Evolutionary conservation across 2,888 invertebrate species (phyloP).

Genomic region (Serripes groenlandicus): DNA sequence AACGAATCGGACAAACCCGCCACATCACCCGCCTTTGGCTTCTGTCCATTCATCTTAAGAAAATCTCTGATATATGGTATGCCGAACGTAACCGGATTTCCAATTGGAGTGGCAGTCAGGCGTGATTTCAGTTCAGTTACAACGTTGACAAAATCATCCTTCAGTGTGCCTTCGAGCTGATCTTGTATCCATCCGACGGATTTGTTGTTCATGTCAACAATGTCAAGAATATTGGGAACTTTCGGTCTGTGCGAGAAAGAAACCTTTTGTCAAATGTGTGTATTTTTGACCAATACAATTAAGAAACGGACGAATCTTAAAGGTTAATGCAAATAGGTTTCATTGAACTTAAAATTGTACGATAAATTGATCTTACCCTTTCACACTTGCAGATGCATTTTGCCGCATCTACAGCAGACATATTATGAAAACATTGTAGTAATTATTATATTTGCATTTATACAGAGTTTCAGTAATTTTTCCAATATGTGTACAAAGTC

Average conservation of each 20-base stretch:
- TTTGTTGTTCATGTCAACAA: conserved; percentile 51
- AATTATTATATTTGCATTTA: too few species aligned
- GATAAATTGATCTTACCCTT: too few species aligned
- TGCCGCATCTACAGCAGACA: too few species aligned
- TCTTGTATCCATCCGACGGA: conserved; percentile 49
- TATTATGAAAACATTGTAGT: too few species aligned
- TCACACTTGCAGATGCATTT: too few species aligned
- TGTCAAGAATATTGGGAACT: conserved; percentile 59
- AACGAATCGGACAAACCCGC: conserved; percentile 36
- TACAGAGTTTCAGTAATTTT: too few species aligned
- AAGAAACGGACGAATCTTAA: too few species aligned
- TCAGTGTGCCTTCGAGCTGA: conserved; percentile 25
- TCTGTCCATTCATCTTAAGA: conserved; percentile 33
- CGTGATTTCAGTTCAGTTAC: background rate
- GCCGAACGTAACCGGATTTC: conserved; percentile 39
- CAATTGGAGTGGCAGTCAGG: conserved; percentile 36
- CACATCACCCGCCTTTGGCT: conserved; percentile 37
- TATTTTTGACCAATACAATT: too few species aligned
- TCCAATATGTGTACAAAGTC: too few species aligned
- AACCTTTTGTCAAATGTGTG: too few species aligned
- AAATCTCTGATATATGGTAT: conserved; percentile 31
- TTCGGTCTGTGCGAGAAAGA: conserved; percentile 61
- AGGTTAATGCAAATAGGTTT: too few species aligned
- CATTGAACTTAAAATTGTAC: too few species aligned
- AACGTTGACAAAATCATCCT: conserved; percentile 10